Percentiles rank a stretch among this genome's conserved stretches.
phyloP scores from a whole-genome alignment of 2,888 invertebrate genomes.

The Glyphotaelius pellucidus region DNA sequence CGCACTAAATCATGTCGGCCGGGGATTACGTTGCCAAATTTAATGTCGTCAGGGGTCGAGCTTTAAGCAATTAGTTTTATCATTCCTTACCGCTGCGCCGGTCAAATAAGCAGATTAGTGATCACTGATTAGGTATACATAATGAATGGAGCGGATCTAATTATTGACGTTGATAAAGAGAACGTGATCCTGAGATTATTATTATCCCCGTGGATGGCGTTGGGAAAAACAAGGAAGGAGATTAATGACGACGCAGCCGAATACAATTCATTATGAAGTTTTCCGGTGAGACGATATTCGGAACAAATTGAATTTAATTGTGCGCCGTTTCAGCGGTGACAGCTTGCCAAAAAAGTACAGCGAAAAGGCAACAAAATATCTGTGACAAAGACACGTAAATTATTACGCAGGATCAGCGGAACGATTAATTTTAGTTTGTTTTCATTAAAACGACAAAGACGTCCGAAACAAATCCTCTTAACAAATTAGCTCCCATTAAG shows the following conservation, averaged over 20 bases:
- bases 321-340: constrained; percentile 9
- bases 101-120: constrained; percentile 22
- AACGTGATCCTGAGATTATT: not conserved
- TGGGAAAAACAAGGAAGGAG: not conserved
- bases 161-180: not conserved
- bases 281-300: constrained; percentile 19
- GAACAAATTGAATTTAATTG: constrained; percentile 31
- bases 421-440: constrained; percentile 55
- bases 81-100: constrained; percentile 13
- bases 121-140: not conserved
- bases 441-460: constrained; percentile 51
- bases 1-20: constrained; percentile 49
- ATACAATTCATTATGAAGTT: constrained; percentile 14
- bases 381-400: constrained; percentile 39
- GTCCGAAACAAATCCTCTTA: constrained; percentile 54
- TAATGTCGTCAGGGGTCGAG: constrained; percentile 39
- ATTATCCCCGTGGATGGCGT: not conserved
- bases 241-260: not conserved
- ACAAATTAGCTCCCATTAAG: constrained; percentile 52
- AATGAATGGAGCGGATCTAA: not conserved
- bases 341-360: constrained; percentile 32
- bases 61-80: constrained; percentile 45
- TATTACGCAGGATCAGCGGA: constrained; percentile 37
- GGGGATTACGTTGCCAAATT: constrained; percentile 54
- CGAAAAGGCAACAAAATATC: constrained; percentile 39